Conservation (phyloP, 2,113 vertebrate species). For the Pseudonaja textilis region DNA sequence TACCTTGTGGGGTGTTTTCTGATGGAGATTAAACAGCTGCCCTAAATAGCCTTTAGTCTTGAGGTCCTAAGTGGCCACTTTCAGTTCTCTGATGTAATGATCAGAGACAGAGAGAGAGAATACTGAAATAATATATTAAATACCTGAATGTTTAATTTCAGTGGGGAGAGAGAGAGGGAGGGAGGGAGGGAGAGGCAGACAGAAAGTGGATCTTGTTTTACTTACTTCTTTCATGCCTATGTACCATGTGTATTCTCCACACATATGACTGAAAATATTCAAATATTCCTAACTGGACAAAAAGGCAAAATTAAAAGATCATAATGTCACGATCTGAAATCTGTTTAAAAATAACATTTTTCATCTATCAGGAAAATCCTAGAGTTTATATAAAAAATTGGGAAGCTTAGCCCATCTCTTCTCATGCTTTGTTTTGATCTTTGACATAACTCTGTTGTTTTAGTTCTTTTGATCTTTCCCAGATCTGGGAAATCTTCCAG, state of each 20-base stretch:
- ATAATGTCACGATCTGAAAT: not conserved
- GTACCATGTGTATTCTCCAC: not conserved
- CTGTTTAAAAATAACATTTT: not conserved
- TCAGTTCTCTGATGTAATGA: not conserved
- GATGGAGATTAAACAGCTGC: not conserved
- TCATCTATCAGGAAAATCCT: not conserved
- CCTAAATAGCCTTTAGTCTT: not conserved
- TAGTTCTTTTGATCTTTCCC: constrained; percentile 8
- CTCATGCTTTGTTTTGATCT: not conserved
- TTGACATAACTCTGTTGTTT: not conserved
- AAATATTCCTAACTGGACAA: not conserved
- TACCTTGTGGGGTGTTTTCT: not conserved
- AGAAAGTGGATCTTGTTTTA: not conserved
- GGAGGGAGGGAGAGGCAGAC: not conserved
- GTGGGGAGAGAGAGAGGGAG: not conserved
- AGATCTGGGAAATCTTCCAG: constrained; percentile 5
- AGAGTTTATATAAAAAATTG: not conserved
- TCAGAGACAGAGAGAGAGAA: not conserved
- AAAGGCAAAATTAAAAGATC: not conserved
- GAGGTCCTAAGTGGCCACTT: not conserved
- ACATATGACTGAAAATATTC: not conserved
- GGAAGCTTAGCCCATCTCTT: not conserved
- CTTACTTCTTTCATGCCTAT: not conserved
- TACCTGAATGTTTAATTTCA: not conserved
- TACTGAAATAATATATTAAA: not conserved